phyloP scores from a whole-genome alignment of 1,140 invertebrate genomes.

The Telenomus remus region DNA sequence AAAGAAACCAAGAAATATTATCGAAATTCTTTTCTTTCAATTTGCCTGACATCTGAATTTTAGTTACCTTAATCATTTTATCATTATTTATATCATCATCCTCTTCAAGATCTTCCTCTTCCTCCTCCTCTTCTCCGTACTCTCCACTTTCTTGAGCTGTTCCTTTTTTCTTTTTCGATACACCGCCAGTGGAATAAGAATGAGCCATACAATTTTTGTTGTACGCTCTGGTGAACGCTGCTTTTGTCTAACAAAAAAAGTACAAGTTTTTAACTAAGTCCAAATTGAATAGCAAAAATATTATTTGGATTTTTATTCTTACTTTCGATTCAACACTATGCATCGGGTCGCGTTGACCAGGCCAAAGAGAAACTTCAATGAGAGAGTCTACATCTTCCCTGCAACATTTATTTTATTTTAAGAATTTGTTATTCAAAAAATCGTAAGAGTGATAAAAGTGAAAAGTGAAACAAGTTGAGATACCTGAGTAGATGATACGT shows the following conservation, averaged over 20 bases:
- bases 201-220: slow-evolving; percentile 87
- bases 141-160: slow-evolving; percentile 68
- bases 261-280: too few species aligned
- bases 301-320: too few species aligned
- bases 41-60: too few species aligned
- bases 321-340: slow-evolving; percentile 87
- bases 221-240: slow-evolving; percentile 92
- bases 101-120: slow-evolving; percentile 78
- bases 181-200: slow-evolving; percentile 81
- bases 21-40: too few species aligned
- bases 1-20: too few species aligned
- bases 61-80: slow-evolving; percentile 85
- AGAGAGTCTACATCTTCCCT: slow-evolving; percentile 94
- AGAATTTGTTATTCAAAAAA: slow-evolving; percentile 1
- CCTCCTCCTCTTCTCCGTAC: slow-evolving; percentile 70
- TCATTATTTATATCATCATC: slow-evolving; percentile 82
- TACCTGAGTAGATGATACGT: slow-evolving; percentile 91
- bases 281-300: too few species aligned
- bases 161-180: slow-evolving; percentile 75
- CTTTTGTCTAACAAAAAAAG: slow-evolving; percentile 80
- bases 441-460: not conserved
- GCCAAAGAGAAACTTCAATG: slow-evolving; percentile 90
- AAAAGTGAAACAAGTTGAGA: not conserved
- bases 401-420: too few species aligned
- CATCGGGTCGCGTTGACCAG: slow-evolving; percentile 84